Evolutionary conservation across 2,888 invertebrate species (phyloP), one percentile per base, ranked within the genome.

Genomic region (Eupithecia subumbrata): DNA sequence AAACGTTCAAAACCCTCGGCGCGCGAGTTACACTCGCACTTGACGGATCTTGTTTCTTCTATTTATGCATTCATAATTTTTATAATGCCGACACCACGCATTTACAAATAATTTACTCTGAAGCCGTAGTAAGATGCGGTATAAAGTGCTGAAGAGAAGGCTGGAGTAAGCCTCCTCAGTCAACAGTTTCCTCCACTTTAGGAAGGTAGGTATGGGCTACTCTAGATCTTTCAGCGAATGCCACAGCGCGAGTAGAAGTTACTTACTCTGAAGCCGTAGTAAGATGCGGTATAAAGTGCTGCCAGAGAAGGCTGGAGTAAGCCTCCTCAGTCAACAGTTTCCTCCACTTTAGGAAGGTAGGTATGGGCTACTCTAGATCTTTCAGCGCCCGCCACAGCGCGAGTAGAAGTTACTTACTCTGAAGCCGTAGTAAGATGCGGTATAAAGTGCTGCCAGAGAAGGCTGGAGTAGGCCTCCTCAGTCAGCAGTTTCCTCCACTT

Each of bases 401-500:
- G 12, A 99, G 90, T 45, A 97, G 95, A 11, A 56, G 12, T 60
- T 60, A 96, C 96, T 96, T 91, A 97, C 97, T 96, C 96, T 81
- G 97, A 96, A 66, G 97, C 96, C 63, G 95, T 95, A 83, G 97
- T 96, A 78, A 99, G 95, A 76, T 96, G 95, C n/a, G 98, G 98
- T 95, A 98, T 96, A 96, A 98, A 98, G 78, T 97, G 97, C 86
- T 98, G 97, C 98, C 98, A 98, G 82, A 99, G 93, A 76, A 99
- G 93, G 84, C 96, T 96, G 90, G 98, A 97, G 87, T 97, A 98
- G 0, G 98, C 97, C 82, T 96, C 96, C 60, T 95, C 92, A 9
- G 95, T 94, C 63, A 98, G 89, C 80, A 98, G 95, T 56, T 94
- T 93, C 82, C 96, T 96, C 98, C 98, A 98, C 82, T 96, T 96